Percentiles rank a stretch among this genome's conserved stretches.
These are phyloP conservation scores for Pogonomyrmex californicus DNA, from an alignment of 1,140 invertebrate genomes.

Conservation along the genomic window DNA sequence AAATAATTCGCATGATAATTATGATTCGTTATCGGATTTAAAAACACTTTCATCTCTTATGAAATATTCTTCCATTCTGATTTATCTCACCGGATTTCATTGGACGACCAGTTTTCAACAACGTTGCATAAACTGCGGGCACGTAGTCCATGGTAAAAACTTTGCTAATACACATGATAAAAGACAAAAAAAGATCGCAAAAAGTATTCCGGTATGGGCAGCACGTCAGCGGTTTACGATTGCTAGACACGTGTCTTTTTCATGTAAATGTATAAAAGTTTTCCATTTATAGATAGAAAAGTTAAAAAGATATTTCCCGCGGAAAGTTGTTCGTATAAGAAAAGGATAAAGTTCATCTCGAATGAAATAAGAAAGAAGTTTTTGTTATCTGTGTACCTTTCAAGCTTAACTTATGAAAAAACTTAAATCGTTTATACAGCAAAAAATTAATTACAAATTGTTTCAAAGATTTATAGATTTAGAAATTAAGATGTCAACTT, in stretches of 20 bases:
- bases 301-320: conserved; percentile 3
- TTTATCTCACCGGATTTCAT: conserved; percentile 13
- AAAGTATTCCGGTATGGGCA: background rate
- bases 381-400: background rate
- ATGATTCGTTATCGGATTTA: background rate
- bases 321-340: background rate
- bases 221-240: conserved; percentile 17
- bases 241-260: conserved; percentile 34
- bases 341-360: background rate
- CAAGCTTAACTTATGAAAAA: background rate
- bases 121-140: conserved; percentile 42
- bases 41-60: conserved; percentile 41
- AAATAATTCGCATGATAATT: conserved; percentile 21
- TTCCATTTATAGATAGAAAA: conserved; percentile 29
- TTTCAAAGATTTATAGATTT: background rate
- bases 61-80: conserved; percentile 29
- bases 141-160: conserved; percentile 8
- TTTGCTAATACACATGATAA: conserved; percentile 20
- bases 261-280: conserved; percentile 43
- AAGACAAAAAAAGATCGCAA: background rate
- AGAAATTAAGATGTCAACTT: background rate
- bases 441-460: background rate
- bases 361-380: background rate
- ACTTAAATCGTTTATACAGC: background rate
- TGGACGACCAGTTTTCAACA: conserved; percentile 29